Evolutionary conservation across 2,888 invertebrate genomes (phyloP).

Genomic region (Cerastoderma edule): DNA sequence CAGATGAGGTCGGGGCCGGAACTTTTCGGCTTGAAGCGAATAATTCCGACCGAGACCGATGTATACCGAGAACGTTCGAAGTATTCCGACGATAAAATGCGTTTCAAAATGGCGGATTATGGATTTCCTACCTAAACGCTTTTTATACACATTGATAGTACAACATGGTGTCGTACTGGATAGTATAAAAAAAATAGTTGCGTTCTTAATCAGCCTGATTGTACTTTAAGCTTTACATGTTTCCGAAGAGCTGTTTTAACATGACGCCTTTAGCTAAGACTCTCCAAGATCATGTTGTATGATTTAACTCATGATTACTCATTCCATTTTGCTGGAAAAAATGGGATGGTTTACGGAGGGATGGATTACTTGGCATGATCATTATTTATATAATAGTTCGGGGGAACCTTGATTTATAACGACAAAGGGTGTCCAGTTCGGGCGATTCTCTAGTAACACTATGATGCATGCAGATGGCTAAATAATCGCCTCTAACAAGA

Average conservation of each 20-base stretch:
- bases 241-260: neutral
- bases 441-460: neutral
- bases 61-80: too few relatives aligned
- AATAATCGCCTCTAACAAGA: neutral
- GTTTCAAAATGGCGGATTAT: too few relatives aligned
- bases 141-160: too few relatives aligned
- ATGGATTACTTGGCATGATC: neutral
- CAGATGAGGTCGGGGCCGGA: too few relatives aligned
- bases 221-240: neutral
- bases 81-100: too few relatives aligned
- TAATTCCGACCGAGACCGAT: too few relatives aligned
- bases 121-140: too few relatives aligned
- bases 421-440: neutral
- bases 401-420: neutral
- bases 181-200: conserved; percentile 4
- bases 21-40: too few relatives aligned
- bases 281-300: too few relatives aligned
- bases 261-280: too few relatives aligned
- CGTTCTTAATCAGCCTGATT: neutral
- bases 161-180: too few relatives aligned
- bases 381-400: neutral
- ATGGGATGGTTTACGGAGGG: neutral
- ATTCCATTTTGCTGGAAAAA: conserved; percentile 23
- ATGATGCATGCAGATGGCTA: neutral
- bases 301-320: neutral